Evolutionary conservation across 2,113 vertebrate species (phyloP).

Genomic region (Gallinago paraguaiae): DNA sequence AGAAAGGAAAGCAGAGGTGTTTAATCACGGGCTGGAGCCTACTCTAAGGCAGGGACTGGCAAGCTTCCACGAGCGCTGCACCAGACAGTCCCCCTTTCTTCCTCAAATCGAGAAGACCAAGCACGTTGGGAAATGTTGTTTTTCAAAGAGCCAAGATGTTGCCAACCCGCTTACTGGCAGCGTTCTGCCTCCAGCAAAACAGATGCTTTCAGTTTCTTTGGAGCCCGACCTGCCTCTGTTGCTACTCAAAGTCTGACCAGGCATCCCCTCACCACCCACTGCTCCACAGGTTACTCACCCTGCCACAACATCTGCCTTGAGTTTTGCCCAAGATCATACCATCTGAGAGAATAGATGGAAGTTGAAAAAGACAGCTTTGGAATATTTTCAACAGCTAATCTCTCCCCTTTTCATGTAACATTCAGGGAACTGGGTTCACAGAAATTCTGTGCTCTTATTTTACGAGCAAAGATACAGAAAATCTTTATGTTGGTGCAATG

Average conservation of each 20-base stretch:
- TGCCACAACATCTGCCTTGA: background rate
- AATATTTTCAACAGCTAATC: background rate
- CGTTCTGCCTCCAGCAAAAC: background rate
- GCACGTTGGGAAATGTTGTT: conserved; percentile 7
- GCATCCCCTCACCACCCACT: background rate
- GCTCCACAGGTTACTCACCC: background rate
- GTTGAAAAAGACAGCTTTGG: background rate
- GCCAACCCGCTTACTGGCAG: background rate
- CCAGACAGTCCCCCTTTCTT: background rate
- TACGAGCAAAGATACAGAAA: background rate
- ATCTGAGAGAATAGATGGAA: background rate
- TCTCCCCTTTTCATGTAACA: background rate
- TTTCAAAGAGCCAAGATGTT: background rate
- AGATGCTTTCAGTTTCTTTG: background rate
- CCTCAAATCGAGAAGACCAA: background rate
- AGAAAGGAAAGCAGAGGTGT: conserved; percentile 50
- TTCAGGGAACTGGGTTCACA: background rate
- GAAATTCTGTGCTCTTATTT: background rate
- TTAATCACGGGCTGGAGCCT: conserved; percentile 27
- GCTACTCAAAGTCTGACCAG: background rate
- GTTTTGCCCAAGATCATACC: background rate
- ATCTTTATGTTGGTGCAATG: background rate
- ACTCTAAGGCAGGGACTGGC: conserved; percentile 11
- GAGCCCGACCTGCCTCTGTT: background rate
- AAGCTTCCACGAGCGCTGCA: background rate